These are phyloP conservation scores for Diuraphis noxia DNA, from an alignment of 1,140 invertebrate genomes.

Conservation along the genomic window DNA sequence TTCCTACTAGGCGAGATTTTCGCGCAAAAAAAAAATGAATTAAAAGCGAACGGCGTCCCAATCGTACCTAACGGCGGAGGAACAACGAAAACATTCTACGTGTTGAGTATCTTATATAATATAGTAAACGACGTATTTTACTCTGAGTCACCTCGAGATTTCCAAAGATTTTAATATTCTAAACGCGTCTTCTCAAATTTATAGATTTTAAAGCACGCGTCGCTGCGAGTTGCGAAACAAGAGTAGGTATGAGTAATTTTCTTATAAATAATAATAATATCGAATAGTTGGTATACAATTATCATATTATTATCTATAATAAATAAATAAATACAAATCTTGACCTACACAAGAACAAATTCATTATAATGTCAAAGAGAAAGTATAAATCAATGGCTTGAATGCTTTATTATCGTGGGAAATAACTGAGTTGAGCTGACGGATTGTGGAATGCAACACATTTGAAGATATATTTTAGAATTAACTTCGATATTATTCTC, in stretches of 20 bases:
- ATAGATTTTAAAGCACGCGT: neutral
- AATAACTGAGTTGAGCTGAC: neutral
- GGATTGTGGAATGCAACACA: conserved; percentile 24
- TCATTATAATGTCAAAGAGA: conserved; percentile 32
- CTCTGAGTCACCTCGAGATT: neutral
- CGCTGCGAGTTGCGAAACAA: neutral
- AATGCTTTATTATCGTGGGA: conserved; percentile 33
- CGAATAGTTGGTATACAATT: neutral
- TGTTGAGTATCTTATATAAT: neutral
- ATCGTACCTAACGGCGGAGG: neutral
- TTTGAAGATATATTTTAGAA: conserved; percentile 35
- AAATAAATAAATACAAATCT: conserved; percentile 31
- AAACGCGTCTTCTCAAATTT: conserved; percentile 7
- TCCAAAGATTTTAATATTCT: neutral
- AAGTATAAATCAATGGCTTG: conserved; percentile 6
- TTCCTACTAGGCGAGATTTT: neutral
- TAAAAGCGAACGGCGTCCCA: neutral
- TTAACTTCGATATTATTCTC: conserved; percentile 10
- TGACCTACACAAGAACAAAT: conserved; percentile 33
- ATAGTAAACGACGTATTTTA: neutral
- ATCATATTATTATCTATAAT: conserved; percentile 32
- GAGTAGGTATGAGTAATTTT: neutral
- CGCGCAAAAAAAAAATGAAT: neutral
- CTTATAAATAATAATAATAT: neutral
- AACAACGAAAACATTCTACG: neutral